These are phyloP conservation scores for Mythimna loreyi DNA, from an alignment of 2,888 invertebrate genomes.

Conservation along the genomic window DNA sequence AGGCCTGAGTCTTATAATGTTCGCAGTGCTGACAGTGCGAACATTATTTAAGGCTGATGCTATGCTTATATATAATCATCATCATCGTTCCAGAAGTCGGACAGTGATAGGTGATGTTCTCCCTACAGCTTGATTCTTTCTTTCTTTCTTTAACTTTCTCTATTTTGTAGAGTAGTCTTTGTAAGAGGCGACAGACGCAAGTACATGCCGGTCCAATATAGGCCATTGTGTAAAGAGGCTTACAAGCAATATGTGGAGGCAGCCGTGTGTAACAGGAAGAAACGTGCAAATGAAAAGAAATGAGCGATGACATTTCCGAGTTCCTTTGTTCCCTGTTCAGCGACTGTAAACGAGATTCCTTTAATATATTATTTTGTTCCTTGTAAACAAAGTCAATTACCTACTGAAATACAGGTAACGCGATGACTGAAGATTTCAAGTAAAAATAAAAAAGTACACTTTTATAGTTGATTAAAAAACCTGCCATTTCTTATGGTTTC, in stretches of 20 bases:
- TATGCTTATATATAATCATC: too few relatives aligned
- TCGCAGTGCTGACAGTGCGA: too few relatives aligned
- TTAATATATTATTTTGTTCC: conserved; percentile 31
- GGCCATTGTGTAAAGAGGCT: conserved; percentile 27
- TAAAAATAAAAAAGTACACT: not conserved
- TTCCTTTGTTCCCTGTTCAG: conserved; percentile 68
- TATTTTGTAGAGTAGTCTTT: not conserved
- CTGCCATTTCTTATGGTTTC: not conserved
- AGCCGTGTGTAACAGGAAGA: conserved; percentile 66
- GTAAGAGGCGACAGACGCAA: not conserved
- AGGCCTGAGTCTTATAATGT: too few relatives aligned
- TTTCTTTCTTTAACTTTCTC: too few relatives aligned
- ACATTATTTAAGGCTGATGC: too few relatives aligned
- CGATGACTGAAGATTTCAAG: not conserved
- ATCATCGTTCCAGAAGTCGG: too few relatives aligned
- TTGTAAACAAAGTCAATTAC: conserved; percentile 22
- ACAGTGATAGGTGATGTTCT: too few relatives aligned
- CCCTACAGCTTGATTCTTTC: too few relatives aligned
- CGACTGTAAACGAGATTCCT: conserved; percentile 64
- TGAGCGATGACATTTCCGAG: conserved; percentile 66
- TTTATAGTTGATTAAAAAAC: not conserved
- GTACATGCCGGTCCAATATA: conserved; percentile 10
- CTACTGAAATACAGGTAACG: conserved; percentile 2
- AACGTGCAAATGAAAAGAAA: conserved; percentile 71
- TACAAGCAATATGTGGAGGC: conserved; percentile 49